These are phyloP conservation scores for Nannobrachium achirus DNA, from an alignment of 2,113 vertebrate genomes.

Conservation along the genomic window DNA sequence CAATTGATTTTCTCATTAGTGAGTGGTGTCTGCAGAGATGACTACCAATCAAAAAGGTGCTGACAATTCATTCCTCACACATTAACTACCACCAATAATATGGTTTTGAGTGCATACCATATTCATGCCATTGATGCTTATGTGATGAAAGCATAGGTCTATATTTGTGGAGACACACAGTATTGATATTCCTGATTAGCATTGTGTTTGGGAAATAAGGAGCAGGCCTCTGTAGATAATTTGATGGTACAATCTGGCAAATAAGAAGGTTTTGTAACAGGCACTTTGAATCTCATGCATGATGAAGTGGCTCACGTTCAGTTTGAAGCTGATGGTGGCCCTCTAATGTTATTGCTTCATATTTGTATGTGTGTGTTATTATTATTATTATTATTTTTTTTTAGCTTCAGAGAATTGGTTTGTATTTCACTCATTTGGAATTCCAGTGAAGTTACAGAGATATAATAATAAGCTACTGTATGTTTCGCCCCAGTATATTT, in stretches of 20 bases:
- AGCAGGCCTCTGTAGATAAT: neutral
- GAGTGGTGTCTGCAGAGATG: constrained; percentile 2
- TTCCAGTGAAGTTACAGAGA: too few species aligned
- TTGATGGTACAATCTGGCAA: neutral
- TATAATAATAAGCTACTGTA: too few species aligned
- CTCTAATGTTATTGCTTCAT: neutral
- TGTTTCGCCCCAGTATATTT: neutral
- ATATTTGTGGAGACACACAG: neutral
- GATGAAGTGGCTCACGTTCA: too few species aligned
- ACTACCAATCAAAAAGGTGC: constrained; percentile 5
- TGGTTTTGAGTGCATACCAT: too few species aligned
- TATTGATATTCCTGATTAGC: neutral
- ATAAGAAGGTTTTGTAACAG: too few species aligned
- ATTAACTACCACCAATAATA: neutral
- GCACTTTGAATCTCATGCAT: too few species aligned
- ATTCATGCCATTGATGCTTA: neutral
- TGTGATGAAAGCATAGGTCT: neutral
- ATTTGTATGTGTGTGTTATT: too few species aligned
- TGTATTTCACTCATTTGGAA: too few species aligned
- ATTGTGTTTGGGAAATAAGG: neutral
- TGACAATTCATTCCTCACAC: neutral
- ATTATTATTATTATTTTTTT: too few species aligned
- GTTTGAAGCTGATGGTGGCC: neutral
- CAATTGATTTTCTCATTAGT: constrained; percentile 47
- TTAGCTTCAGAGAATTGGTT: too few species aligned